These are phyloP conservation scores for Eulemur mongoz DNA, from an alignment of 2,797 vertebrate genomes.

Conservation along the genomic window DNA sequence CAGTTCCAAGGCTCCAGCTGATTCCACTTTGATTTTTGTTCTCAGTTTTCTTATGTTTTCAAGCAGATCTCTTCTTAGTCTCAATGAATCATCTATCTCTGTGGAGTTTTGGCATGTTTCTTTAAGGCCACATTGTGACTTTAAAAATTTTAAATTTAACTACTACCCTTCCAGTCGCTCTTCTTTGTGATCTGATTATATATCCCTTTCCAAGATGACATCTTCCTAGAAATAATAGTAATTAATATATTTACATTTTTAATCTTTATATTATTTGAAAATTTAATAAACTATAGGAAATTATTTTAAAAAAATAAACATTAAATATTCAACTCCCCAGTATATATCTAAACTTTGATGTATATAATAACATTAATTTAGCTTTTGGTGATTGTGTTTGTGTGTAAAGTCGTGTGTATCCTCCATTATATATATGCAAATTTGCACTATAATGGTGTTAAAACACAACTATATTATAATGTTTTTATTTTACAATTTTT, in stretches of 20 bases:
- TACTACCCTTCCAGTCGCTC: background rate
- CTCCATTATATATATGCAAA: background rate
- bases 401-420: background rate
- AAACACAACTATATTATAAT: background rate
- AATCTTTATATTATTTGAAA: background rate
- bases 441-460: background rate
- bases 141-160: background rate
- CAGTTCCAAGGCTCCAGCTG: background rate
- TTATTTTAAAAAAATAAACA: slow-evolving; percentile 14
- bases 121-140: background rate
- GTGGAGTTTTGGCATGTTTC: background rate
- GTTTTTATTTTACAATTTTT: background rate
- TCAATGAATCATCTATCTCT: background rate
- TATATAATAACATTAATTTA: background rate
- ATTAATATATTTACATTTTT: background rate
- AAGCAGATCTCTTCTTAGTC: background rate
- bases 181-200: background rate
- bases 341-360: background rate
- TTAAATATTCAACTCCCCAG: background rate
- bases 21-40: background rate
- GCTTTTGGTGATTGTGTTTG: background rate
- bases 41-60: background rate
- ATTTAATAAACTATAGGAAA: background rate
- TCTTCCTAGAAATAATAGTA: background rate
- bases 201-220: background rate